A percentile compares a stretch with the other conserved stretches of the same genome.
These are phyloP conservation scores for Plemyria rubiginata DNA, from an alignment of 2,888 invertebrate genomes.

Conservation along the genomic window DNA sequence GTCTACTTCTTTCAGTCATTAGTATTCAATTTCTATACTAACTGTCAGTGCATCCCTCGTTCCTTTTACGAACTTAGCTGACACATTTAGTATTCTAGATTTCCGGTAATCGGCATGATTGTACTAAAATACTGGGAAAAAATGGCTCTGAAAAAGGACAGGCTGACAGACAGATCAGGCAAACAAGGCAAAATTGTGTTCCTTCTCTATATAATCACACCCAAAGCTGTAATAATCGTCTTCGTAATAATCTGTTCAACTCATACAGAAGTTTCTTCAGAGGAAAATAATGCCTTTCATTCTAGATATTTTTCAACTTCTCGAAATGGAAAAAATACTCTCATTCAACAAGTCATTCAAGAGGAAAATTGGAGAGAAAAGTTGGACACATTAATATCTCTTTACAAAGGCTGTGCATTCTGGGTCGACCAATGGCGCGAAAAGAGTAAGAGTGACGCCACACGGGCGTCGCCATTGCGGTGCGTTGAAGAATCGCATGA, in stretches of 20 bases:
- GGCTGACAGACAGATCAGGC: too few relatives aligned
- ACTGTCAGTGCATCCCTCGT: too few relatives aligned
- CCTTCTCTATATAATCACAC: not conserved
- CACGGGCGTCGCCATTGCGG: too few relatives aligned
- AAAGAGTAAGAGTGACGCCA: conserved; percentile 21
- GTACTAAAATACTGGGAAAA: too few relatives aligned
- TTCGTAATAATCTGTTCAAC: conserved; percentile 10
- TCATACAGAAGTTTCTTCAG: conserved; percentile 21
- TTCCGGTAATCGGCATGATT: too few relatives aligned
- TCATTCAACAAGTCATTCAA: conserved; percentile 43
- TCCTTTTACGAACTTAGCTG: too few relatives aligned
- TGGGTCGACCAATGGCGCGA: conserved; percentile 32
- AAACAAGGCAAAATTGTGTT: too few relatives aligned
- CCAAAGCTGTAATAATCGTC: not conserved
- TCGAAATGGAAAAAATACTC: conserved; percentile 35
- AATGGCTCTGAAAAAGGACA: too few relatives aligned
- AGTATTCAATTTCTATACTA: too few relatives aligned
- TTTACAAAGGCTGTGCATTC: conserved; percentile 32
- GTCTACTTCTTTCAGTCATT: too few relatives aligned
- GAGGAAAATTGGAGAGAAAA: conserved; percentile 40
- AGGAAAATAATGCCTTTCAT: conserved; percentile 28
- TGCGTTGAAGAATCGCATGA: too few relatives aligned
- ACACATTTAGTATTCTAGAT: too few relatives aligned
- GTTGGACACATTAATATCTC: conserved; percentile 39
- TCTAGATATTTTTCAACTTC: conserved; percentile 34